Percentiles rank a stretch among this genome's conserved stretches.
Evolutionary conservation across 2,797 vertebrate genomes (phyloP).

Genomic region (Pseudotriccus pelzelni): DNA sequence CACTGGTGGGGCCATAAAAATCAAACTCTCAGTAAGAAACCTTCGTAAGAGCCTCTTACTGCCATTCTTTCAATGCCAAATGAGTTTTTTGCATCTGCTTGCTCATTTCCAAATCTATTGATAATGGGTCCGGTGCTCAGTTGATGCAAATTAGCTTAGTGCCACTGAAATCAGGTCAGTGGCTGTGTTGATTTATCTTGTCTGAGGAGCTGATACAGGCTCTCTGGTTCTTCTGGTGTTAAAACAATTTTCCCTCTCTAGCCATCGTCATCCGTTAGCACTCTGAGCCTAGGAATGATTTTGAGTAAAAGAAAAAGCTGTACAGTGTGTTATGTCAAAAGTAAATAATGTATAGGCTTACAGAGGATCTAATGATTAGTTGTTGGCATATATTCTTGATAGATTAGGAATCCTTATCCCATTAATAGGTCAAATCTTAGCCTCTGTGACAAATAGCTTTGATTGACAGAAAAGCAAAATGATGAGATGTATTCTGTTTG

Average conservation of each 20-base stretch:
- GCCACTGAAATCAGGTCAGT: neutral
- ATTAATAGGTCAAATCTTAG: slow-evolving; percentile 53
- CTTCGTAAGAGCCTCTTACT: neutral
- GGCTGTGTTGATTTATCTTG: neutral
- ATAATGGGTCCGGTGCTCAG: neutral
- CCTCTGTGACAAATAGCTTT: slow-evolving; percentile 48
- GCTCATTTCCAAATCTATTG: neutral
- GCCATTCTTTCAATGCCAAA: neutral
- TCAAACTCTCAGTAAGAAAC: neutral
- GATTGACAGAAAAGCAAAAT: slow-evolving; percentile 27
- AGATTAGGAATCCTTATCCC: slow-evolving; percentile 34
- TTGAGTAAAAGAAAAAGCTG: neutral
- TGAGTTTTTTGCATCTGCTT: neutral
- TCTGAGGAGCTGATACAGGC: neutral
- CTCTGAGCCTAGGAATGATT: neutral
- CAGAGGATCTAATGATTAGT: slow-evolving; percentile 22
- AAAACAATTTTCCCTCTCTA: neutral
- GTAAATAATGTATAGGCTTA: slow-evolving; percentile 43
- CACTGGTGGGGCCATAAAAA: neutral
- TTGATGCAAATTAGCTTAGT: neutral
- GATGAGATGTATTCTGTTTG: slow-evolving; percentile 23
- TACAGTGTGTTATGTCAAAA: neutral
- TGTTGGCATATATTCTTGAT: slow-evolving; percentile 45
- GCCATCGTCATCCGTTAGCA: neutral
- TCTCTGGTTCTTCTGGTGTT: neutral